Conservation (phyloP, 2,797 vertebrate species). For the Phaenicophaeus curvirostris region DNA sequence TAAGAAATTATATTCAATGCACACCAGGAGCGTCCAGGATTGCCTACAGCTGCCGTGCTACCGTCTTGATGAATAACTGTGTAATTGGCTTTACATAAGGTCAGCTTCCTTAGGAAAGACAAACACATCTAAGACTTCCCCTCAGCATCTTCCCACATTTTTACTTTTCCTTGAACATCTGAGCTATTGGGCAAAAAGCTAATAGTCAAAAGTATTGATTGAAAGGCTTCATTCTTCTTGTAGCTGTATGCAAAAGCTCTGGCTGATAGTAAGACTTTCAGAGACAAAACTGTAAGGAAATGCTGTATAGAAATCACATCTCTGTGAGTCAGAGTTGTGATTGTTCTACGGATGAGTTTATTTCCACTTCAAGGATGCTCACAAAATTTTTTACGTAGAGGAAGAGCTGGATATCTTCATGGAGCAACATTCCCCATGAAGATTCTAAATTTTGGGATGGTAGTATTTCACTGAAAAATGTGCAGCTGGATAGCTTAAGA, state of each 20-base stretch:
- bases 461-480: background rate
- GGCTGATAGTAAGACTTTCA: background rate
- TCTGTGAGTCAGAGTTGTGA: background rate
- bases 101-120: background rate
- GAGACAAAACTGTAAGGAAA: background rate
- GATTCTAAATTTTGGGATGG: background rate
- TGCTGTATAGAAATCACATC: background rate
- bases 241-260: background rate
- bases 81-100: background rate
- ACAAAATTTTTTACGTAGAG: background rate
- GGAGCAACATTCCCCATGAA: background rate
- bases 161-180: background rate
- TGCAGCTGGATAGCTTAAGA: background rate
- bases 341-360: background rate
- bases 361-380: background rate
- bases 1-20: too few relatives aligned
- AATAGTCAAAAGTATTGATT: background rate
- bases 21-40: too few relatives aligned
- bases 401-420: background rate
- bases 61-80: background rate
- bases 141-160: background rate
- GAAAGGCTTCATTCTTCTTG: background rate
- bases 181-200: background rate
- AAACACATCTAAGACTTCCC: background rate
- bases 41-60: background rate